These are phyloP conservation scores for Holothuria leucospilota DNA, from an alignment of 53 echinoderm and acorn worm genomes.

Conservation along the genomic window DNA sequence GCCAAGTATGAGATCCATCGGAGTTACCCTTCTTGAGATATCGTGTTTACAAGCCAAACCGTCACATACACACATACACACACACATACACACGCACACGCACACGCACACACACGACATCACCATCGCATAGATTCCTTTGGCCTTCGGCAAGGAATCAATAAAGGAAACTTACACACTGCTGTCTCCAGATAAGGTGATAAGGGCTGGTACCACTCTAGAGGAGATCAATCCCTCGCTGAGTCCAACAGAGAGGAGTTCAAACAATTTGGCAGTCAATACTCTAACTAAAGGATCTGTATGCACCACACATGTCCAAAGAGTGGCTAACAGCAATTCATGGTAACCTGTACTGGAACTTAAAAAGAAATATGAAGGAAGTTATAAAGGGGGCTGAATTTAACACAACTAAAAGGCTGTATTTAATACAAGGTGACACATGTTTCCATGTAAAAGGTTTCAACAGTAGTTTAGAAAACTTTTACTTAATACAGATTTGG, in stretches of 20 bases:
- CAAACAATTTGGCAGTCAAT: conserved; percentile 84
- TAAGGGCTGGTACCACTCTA: conserved; percentile 93
- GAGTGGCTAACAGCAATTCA: conserved; percentile 80
- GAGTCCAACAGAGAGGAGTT: conserved; percentile 76
- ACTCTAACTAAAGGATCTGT: conserved; percentile 76
- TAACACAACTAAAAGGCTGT: background rate
- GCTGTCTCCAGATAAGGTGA: conserved; percentile 90
- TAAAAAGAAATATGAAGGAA: background rate
- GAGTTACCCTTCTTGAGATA: too few species aligned
- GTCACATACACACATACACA: too few species aligned
- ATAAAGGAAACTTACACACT: conserved; percentile 73
- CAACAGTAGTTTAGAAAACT: background rate
- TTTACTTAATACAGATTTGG: too few species aligned
- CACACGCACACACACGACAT: too few species aligned
- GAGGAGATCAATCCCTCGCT: conserved; percentile 90
- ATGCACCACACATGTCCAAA: conserved; percentile 95
- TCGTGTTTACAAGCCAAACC: too few species aligned
- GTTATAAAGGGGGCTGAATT: background rate
- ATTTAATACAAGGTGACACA: background rate
- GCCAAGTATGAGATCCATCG: too few species aligned
- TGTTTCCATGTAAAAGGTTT: background rate
- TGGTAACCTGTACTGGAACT: conserved; percentile 80
- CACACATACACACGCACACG: too few species aligned
- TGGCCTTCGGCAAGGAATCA: too few species aligned
- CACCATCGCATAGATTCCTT: too few species aligned